phyloP scores from a whole-genome alignment of 2,888 invertebrate genomes.

The Hirtodrosophila duncani region DNA sequence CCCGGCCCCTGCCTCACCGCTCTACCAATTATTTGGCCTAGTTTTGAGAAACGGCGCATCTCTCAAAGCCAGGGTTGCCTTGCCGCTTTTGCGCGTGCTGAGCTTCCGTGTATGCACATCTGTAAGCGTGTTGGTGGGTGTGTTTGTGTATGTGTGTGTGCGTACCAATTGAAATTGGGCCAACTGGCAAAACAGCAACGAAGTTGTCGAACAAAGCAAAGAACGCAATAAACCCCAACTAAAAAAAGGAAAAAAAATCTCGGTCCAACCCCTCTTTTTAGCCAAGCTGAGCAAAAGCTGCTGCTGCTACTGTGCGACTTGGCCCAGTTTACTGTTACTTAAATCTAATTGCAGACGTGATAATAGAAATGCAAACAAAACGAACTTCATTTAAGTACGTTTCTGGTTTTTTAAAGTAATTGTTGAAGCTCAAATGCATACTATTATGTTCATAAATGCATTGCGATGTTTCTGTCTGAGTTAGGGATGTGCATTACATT shows the following conservation, averaged over 20 bases:
- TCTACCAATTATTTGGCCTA: conserved; percentile 52
- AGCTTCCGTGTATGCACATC: conserved; percentile 5
- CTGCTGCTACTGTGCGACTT: conserved; percentile 48
- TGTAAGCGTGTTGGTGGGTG: conserved; percentile 5
- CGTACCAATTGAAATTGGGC: conserved; percentile 72
- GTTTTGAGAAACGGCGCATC: conserved; percentile 39
- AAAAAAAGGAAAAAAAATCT: conserved; percentile 9
- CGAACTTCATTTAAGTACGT: conserved; percentile 41
- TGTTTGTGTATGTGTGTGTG: conserved; percentile 39
- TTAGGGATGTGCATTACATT: no score
- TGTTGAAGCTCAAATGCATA: conserved; percentile 7
- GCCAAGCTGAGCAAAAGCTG: conserved; percentile 29
- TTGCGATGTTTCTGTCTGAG: no score
- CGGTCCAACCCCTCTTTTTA: conserved; percentile 12
- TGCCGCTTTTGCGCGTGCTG: conserved; percentile 8
- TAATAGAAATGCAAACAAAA: conserved; percentile 36
- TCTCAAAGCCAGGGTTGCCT: conserved; percentile 48
- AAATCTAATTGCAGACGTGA: conserved; percentile 65
- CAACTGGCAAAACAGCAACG: conserved; percentile 55
- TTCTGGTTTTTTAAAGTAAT: conserved; percentile 30
- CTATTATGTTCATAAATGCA: no score
- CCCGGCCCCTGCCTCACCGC: conserved; percentile 5
- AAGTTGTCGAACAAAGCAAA: conserved; percentile 70
- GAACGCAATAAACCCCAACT: conserved; percentile 67
- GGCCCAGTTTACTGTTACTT: conserved; percentile 67